Percentiles rank a stretch among this genome's conserved stretches.
Conservation (phyloP, 2,113 vertebrate genomes). For the Lophotis ruficrista region DNA sequence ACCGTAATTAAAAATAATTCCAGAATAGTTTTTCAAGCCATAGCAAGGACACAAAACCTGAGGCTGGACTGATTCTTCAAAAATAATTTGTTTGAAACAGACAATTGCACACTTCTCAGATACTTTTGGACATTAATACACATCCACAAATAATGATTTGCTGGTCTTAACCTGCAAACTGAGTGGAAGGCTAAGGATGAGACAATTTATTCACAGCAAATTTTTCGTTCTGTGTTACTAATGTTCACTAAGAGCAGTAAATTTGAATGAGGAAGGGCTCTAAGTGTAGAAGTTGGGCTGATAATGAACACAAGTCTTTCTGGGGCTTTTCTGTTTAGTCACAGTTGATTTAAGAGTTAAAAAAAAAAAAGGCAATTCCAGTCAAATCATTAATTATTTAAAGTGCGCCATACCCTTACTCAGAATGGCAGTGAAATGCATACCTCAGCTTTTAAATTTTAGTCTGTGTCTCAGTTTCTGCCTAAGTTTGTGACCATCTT, state of each 20-base stretch:
- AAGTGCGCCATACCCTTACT: background rate
- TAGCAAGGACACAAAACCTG: conserved; percentile 18
- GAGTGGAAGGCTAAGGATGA: background rate
- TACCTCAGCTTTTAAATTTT: background rate
- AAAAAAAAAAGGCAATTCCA: background rate
- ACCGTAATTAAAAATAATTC: conserved; percentile 31
- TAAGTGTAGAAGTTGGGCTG: background rate
- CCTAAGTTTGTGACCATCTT: background rate
- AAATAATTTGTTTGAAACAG: background rate
- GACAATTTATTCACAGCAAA: background rate
- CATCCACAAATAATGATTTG: background rate
- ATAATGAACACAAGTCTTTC: background rate
- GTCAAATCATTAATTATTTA: background rate
- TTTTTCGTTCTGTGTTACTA: background rate
- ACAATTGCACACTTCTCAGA: background rate
- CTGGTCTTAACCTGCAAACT: background rate
- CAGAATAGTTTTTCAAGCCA: background rate
- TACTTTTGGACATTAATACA: background rate
- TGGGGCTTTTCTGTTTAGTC: background rate
- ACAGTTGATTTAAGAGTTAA: background rate
- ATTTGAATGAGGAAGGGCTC: background rate
- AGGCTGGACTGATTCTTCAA: background rate
- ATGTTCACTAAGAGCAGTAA: background rate
- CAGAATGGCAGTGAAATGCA: background rate
- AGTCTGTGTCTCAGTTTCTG: background rate